Evolutionary conservation across 92 coral and sea anemone species (phyloP), one percentile per base, ranked within the genome.

Genomic region (Muricea muricata): DNA sequence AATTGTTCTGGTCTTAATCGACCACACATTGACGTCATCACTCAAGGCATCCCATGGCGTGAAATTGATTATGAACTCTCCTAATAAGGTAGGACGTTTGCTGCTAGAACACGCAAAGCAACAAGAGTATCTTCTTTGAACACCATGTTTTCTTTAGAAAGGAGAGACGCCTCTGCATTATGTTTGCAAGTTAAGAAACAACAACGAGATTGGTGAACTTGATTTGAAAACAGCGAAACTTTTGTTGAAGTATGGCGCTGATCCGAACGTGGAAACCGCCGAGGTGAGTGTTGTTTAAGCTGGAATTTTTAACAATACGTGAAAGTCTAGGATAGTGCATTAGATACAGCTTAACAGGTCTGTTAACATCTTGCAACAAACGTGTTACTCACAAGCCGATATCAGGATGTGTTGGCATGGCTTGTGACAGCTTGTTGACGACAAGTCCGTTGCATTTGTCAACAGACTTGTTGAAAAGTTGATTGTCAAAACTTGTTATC

Each of bases 151-250:
- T 8, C 60, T 88, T 75, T 68, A 96, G 93, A 96, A 87, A 90
- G 98, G 98, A 25, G 99, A 96, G 72, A 96, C 99, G 17, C 98
- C 99, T 12, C 90, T 96, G n/a, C 99, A 96, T 40, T 96, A 75
- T 85, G 92, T 89, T 34, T 92, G 94, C 31, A 93, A 78, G 91
- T 85, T 90, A 56, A 89, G 88, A 58, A 78, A 78, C 67, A 71
- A 78, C 9, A 45, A 31, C 0, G 83, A 33, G 23, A 31, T 32
- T 11, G 93, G 87, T 30, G 80, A 87, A 28, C 87, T 82, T 26
- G 98, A 94, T 79, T 88, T 93, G 12, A 78, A 74, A 3, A 96
- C 88, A 29, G 93, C 93, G 7, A 87, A 89, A 37, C 71, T 92
- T 65, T 91, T 96, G 2, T 80, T 96, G 57, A 87, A 92, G 73